Evolutionary conservation across 2,113 vertebrate genomes (phyloP), one percentile per base, ranked within the genome.

Genomic region (Charina bottae): DNA sequence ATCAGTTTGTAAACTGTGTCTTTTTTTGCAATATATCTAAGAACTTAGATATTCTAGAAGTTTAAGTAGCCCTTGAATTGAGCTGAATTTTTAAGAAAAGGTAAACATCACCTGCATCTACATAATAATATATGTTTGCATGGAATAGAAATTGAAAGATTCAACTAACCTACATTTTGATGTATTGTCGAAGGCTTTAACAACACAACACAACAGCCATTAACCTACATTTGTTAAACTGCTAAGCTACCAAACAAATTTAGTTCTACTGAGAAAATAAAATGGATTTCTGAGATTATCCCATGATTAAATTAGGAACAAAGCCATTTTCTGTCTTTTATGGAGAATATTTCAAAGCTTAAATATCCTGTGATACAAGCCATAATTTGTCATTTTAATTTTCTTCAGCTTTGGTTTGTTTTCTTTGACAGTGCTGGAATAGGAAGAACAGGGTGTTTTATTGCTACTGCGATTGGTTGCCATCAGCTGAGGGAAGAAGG

Each of bases 361-460:
- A 19, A 49, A 60, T 92, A 6, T 88, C 1, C n/a, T 11, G 12
- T 28, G 9, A 59, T 83, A 46, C n/a, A 54, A 72, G 15, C 6
- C 78, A 68, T 46, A 37, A 90, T 78, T 49, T 10, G 17, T 87
- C 24, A 37, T 53, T 90, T 68, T 84, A 91, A 72, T 17, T 24
- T 53, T 9, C 42, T 93, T 46, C 26, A 62, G 53, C 60, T 21
- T 4, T 15, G 0, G 46, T 17, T 90, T 94, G 95, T 94, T 95
- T 90, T 84, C 24, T 12, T 91, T 96, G 96, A 68, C 96, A 99
- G 99, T 89, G 99, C 99, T 83, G 99, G 99, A 92, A 99, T 99
- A 92, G 99, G 99, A 83, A 98, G 99, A 92, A 99, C 99, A 0
- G 99, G 99, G 21, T 99, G 99, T 94, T 99, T 99, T 95, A 99